phyloP scores from a whole-genome alignment of 2,888 invertebrate genomes.

The Drosophila nigricruria region DNA sequence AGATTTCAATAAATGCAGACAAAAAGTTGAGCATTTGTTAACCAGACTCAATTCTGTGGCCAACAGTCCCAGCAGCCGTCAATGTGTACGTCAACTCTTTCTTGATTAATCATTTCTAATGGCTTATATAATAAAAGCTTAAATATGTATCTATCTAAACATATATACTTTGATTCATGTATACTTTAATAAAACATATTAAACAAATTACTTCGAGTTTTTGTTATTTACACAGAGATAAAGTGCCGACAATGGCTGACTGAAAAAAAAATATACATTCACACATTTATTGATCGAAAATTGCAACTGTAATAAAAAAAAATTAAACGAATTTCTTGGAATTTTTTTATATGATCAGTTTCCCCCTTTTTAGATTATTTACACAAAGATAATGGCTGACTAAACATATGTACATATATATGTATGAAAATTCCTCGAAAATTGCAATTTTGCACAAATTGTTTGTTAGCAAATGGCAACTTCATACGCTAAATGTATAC shows the following conservation, averaged over 20 bases:
- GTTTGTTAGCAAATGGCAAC: no score
- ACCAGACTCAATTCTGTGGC: background rate
- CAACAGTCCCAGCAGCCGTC: fast-evolving
- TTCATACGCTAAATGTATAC: no score
- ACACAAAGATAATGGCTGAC: background rate
- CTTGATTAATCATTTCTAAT: background rate
- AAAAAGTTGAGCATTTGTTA: background rate
- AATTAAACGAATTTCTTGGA: background rate
- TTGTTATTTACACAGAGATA: no score
- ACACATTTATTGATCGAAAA: no score
- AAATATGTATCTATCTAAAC: background rate
- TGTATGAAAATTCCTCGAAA: no score
- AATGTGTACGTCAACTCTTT: background rate
- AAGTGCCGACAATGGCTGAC: no score
- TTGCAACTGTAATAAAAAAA: no score
- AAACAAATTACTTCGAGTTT: no score
- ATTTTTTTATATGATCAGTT: background rate
- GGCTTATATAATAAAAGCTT: background rate
- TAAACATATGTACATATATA: no score
- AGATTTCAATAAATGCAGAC: background rate
- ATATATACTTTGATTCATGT: background rate
- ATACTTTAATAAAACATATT: background rate
- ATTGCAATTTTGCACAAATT: no score
- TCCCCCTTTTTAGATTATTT: background rate
- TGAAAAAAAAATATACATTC: no score